Evolutionary conservation across 1,140 invertebrate genomes (phyloP), one percentile per base, ranked within the genome.

Genomic region (Cydia strobilella): DNA sequence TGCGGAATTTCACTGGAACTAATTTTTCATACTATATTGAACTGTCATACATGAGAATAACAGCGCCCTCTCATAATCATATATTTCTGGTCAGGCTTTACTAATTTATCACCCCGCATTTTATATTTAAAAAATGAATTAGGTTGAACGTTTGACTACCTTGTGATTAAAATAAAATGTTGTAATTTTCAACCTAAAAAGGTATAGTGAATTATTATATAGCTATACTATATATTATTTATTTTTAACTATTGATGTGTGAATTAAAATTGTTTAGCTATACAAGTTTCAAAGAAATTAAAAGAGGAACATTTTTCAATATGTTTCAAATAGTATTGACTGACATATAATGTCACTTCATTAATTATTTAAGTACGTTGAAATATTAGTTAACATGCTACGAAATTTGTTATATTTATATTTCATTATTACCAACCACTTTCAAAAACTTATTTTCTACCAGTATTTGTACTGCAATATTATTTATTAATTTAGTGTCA

Each of bases 381-480:
- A 45, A 45, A 45, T 45, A 45, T 45, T 45, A 7, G 7, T 12
- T 45, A 45, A 45, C 42, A 45, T 45, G 12, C 42, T 13, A 45
- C 42, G 42, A 15, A 45, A 45, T 13, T 45, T 45, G 42, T 45
- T 45, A 45, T 10, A 23, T 10, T 59, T 18, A 18, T 59, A 59
- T 72, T 72, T 48, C 13, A 45, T 72, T 42, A 69, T 69, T 69
- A 65, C 23, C 25, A 31, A 35, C 31, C 65, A 35, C 31, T 18
- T 48, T 25, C 13, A 20, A 72, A 72, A 72, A 27, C 82, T 85
- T 83, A 83, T 76, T 72, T 72, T 63, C 76, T 80, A 82, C 72
- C 45, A 80, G 78, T 76, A 54, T 82, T 85, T 85, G 83, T 85
- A 85, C 83, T 85, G 83, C 81, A 71, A 59, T 79, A 75, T 76